Percentiles rank a stretch among this genome's conserved stretches.
Evolutionary conservation across 2,888 invertebrate genomes (phyloP).

Genomic region (Yponomeuta sedellus): DNA sequence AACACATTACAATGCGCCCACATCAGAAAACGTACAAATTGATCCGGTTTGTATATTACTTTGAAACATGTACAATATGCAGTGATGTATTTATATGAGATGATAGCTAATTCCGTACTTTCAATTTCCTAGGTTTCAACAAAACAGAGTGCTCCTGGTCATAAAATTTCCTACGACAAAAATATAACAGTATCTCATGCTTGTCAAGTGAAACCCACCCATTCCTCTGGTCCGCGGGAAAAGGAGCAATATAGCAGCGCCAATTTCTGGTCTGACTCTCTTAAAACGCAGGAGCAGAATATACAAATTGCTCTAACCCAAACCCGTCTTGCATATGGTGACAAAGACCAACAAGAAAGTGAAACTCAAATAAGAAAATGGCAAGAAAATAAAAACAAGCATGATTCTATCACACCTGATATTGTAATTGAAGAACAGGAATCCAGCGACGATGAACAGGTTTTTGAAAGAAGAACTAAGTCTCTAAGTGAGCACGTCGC

Average conservation of each 20-base stretch:
- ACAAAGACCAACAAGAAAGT: neutral
- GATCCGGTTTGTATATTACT: neutral
- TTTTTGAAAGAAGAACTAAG: no score
- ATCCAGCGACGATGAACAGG: no score
- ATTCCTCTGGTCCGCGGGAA: neutral
- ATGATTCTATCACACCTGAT: neutral
- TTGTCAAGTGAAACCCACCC: neutral
- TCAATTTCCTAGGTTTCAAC: neutral
- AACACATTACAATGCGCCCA: neutral
- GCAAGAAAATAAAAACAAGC: neutral
- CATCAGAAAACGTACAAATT: neutral
- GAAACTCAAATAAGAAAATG: neutral
- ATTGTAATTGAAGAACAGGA: neutral
- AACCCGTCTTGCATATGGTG: neutral
- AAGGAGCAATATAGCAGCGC: neutral
- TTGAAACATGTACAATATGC: neutral
- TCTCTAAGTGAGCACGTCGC: no score
- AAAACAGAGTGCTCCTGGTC: neutral
- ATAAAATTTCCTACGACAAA: neutral
- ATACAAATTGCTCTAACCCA: neutral
- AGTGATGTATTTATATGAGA: neutral
- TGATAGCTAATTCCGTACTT: neutral
- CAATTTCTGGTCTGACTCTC: neutral
- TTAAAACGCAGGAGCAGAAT: neutral
- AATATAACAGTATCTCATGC: neutral